A percentile compares a stretch with the other conserved stretches of the same genome.
These are phyloP conservation scores for Cephonodes hylas DNA, from an alignment of 2,888 invertebrate genomes.

Conservation along the genomic window DNA sequence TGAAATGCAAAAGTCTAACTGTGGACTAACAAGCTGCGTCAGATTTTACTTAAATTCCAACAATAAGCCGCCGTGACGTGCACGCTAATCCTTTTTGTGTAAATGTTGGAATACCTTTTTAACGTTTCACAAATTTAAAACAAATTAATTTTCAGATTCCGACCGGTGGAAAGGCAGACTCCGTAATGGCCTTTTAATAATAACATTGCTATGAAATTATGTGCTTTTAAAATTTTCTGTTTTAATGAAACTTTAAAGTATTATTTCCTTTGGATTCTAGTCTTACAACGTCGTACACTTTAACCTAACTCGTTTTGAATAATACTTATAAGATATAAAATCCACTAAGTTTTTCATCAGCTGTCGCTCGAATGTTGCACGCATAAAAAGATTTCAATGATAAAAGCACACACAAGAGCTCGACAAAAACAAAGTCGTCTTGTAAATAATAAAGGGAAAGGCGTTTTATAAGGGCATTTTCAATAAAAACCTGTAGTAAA, in stretches of 20 bases:
- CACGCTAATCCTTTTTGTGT: background rate
- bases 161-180: too few species aligned
- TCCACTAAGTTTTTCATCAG: too few species aligned
- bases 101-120: background rate
- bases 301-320: too few species aligned
- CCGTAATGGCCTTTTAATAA: too few species aligned
- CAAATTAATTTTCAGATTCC: background rate
- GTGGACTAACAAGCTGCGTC: background rate
- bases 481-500: conserved; percentile 40
- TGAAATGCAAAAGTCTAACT: background rate
- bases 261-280: too few species aligned
- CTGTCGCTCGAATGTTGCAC: background rate
- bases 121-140: background rate
- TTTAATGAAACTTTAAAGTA: too few species aligned
- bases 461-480: conserved; percentile 23
- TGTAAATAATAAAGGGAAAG: conserved; percentile 11
- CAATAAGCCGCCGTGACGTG: background rate
- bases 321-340: too few species aligned
- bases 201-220: too few species aligned
- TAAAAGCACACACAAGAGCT: background rate
- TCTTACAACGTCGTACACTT: too few species aligned
- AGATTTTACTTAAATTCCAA: background rate
- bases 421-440: conserved; percentile 9
- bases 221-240: too few species aligned
- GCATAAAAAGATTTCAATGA: background rate